Evolutionary conservation across 2,797 vertebrate species (phyloP).

Genomic region (Scolopax bukidnonensis): DNA sequence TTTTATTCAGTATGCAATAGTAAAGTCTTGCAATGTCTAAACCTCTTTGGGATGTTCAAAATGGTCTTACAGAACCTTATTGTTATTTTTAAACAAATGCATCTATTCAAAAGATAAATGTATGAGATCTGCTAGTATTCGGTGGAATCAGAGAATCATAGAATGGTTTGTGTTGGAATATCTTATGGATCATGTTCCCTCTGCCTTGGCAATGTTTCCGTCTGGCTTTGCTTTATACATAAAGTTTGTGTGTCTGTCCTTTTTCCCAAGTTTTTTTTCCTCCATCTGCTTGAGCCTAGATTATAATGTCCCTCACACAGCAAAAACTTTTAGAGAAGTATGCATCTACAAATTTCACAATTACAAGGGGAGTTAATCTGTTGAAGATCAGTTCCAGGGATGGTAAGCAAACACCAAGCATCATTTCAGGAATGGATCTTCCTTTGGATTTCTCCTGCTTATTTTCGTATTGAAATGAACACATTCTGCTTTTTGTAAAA

Average conservation of each 20-base stretch:
- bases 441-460: not conserved
- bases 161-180: not conserved
- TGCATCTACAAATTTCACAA: not conserved
- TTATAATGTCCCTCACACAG: not conserved
- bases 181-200: not conserved
- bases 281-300: not conserved
- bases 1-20: conserved; percentile 14
- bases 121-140: conserved; percentile 1
- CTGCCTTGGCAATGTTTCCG: not conserved
- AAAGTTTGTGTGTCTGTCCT: not conserved
- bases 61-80: not conserved
- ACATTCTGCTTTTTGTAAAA: not conserved
- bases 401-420: not conserved
- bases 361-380: not conserved
- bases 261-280: not conserved
- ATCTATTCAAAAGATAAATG: not conserved
- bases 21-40: not conserved
- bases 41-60: conserved; percentile 32
- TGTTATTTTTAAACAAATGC: not conserved
- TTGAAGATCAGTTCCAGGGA: not conserved
- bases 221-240: conserved; percentile 5
- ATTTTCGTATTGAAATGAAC: not conserved
- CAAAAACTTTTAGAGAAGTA: not conserved
- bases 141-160: not conserved
- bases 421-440: not conserved